Evolutionary conservation across 1,140 invertebrate species (phyloP), one percentile per base, ranked within the genome.

Genomic region (Plutomurus gul): DNA sequence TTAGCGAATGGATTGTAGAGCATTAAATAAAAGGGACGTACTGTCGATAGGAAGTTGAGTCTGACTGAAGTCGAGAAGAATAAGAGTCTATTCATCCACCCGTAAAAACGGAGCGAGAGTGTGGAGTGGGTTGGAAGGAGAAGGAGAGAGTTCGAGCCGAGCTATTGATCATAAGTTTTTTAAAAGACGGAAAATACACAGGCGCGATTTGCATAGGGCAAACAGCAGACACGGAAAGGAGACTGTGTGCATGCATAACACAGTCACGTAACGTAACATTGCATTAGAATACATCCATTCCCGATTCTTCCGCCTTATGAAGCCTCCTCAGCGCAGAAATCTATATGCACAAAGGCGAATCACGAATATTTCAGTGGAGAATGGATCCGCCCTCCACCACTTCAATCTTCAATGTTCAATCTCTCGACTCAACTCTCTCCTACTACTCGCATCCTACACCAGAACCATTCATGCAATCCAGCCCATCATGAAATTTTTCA

Each of bases 201-300:
- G 73, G 78, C 78, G 78, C 78, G 60, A 79, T 79, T 79, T 79
- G 78, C 78, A 79, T 79, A 75, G 73, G 33, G 72, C 36, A 71
- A 37, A 30, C 30, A 47, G 72, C 25, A 74, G n/a, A 47, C 39
- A 18, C 11, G 20, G 72, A 33, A 36, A 39, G 33, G 65, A 13
- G 16, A 60, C 20, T 25, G 25, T 60, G 27, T 65, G 56, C 56
- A 65, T 65, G 56, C 56, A 65, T 65, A 65, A 65, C 56, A 27
- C 27, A 65, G 56, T 65, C 56, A 65, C 56, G 56, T 65, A 65
- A 65, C 56, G 36, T 65, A 33, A 36, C 56, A 65, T 25, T 65
- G 27, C 56, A 65, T 65, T 65, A 65, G 56, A 65, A 65, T 33
- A 65, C 56, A 65, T 72, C 70, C 40, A 39, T 43, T 65, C 47